Evolutionary conservation across 1,140 invertebrate genomes (phyloP), one percentile per base, ranked within the genome.

Genomic region (Ceratina australensis): DNA sequence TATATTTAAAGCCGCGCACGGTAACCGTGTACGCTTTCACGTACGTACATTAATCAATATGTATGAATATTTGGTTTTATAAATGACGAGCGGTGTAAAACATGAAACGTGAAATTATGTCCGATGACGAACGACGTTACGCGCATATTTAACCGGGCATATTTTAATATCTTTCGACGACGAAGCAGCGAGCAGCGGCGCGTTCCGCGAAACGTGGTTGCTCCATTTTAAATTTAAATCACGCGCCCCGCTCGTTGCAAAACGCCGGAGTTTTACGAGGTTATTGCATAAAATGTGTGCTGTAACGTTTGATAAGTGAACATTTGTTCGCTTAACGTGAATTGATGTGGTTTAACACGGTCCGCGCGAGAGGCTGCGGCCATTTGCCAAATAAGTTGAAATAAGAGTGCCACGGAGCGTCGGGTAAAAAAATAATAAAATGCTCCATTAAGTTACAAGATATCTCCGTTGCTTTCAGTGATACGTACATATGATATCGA

Each of bases 141-240:
- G 33, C 2, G 13, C 50, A 42, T 42, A 42, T 7, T 42, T 42
- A 42, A 5, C 8, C 24, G 18, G 54, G 22, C 28, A 59, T 56
- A 66, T 33, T 18, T 24, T 42, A 42, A 42, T 42, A 42, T 42
- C 33, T 42, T 42, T 42, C 33, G 5, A 3, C 3, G 33, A 42
- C 10, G 33, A 42, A 7, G 8, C 33, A 0, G 33, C 33, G 8
- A 65, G 52, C 20, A 28, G 13, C 16, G 52, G 47, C 72, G 18
- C 24, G 10, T 47, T 26, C 64, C 56, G 68, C 63, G 61, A 81
- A 81, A 82, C 61, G 79, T 54, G 10, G 52, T 69, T 22, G 74
- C 68, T 49, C 57, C 59, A 60, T 73, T 81, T 69, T 73, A 59
- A 73, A 81, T 83, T 78, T 73, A 64, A 78, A 50, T 54, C 26